Evolutionary conservation across 1,140 invertebrate species (phyloP), one percentile per base, ranked within the genome.

Genomic region (Diploscapter pachys): DNA sequence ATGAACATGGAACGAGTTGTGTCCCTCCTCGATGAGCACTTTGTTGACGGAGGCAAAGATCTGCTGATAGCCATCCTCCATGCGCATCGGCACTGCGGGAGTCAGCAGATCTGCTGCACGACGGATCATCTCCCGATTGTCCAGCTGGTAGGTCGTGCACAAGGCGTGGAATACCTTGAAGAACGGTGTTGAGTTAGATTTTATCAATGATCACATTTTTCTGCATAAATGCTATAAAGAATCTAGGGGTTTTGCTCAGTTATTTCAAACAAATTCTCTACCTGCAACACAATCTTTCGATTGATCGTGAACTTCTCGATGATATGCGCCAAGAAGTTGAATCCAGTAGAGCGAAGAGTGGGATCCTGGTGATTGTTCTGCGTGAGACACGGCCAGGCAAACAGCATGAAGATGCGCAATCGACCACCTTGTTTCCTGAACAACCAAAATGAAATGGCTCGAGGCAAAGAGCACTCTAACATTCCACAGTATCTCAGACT

Each of bases 331-430:
- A 99, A 89, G 9, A 99, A 87, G n/a, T 98, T 87, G 86, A 98
- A 96, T 0, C 96, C 96, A 85, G 98, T 95, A 85, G 98, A 99
- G 83, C 95, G 91, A 0, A 95, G 96, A 0, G 94, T 93, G 0
- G 95, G 94, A 87, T 98, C 96, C 0, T 96, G 93, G 85, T 93
- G 97, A 83, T 94, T 95, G 83, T 96, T 96, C 4, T 91, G 91
- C 95, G 96, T 95, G 95, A 99, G 87, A 87, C 94, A 98, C 0
- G 95, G 96, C 96, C 96, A 99, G 3, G 95, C 95, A 88, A 96
- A 99, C 0, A 94, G 96, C 95, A 99, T 98, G 13, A 99, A 88
- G 4, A 93, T 88, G 8, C 94, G 89, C 4, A 98, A 86, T 85
- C 96, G 97, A 84, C 92, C 93, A 4, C 94, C 93, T 87, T 98